phyloP scores from a whole-genome alignment of 1,140 invertebrate genomes.

The Trichonephila clavata region DNA sequence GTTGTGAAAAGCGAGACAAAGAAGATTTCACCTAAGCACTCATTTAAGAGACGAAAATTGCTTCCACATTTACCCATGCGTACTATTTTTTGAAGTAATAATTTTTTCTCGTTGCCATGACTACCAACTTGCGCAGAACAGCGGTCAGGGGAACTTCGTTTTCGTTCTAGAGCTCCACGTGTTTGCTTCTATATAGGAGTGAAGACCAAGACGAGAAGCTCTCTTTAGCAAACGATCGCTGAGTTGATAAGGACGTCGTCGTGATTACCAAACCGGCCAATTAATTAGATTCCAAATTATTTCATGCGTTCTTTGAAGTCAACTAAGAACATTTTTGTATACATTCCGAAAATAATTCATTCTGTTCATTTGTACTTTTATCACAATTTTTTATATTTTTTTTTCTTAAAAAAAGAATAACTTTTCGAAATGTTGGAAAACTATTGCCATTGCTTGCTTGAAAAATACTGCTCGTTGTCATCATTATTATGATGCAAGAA shows the following conservation, averaged over 20 bases:
- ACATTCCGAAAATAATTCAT: slow-evolving; percentile 1
- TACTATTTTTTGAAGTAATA: slow-evolving; percentile 25
- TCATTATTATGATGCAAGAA: not conserved
- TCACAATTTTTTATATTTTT: not conserved
- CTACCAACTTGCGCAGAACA: slow-evolving; percentile 53
- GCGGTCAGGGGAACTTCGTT: not conserved
- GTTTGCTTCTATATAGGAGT: slow-evolving; percentile 69
- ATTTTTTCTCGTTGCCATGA: slow-evolving; percentile 50
- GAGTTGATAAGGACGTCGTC: slow-evolving; percentile 6
- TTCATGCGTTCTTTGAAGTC: not conserved
- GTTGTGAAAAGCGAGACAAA: not conserved
- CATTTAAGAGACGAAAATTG: slow-evolving; percentile 14
- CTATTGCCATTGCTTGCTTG: not conserved
- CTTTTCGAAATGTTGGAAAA: slow-evolving; percentile 2
- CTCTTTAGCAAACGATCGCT: slow-evolving; percentile 46
- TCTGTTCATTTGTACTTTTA: not conserved
- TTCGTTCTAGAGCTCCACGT: slow-evolving; percentile 39
- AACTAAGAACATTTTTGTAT: not conserved
- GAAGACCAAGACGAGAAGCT: slow-evolving; percentile 19
- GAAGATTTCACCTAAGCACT: not conserved
- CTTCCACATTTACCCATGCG: slow-evolving; percentile 3
- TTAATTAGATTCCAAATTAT: not conserved
- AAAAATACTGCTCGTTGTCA: not conserved
- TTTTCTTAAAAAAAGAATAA: too few relatives aligned
- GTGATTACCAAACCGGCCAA: not conserved